Percentiles rank a stretch among this genome's conserved stretches.
Evolutionary conservation across 2,888 invertebrate species (phyloP).

Genomic region (Ophion obscuratus): DNA sequence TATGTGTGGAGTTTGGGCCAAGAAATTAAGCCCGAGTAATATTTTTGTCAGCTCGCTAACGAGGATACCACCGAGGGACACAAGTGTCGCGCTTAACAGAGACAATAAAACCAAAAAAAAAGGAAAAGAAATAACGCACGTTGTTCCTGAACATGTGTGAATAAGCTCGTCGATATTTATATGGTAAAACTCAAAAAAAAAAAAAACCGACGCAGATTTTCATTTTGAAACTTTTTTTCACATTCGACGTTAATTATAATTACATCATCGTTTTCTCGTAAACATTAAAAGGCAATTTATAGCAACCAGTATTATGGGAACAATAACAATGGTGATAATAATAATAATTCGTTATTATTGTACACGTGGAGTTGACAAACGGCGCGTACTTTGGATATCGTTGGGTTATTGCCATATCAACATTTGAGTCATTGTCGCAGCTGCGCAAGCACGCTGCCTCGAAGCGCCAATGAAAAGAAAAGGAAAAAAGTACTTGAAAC

Average conservation of each 20-base stretch:
- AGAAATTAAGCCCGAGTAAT: too few species aligned
- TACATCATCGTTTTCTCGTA: background rate
- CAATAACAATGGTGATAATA: background rate
- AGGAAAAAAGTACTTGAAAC: constrained; percentile 35
- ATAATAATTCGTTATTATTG: constrained; percentile 18
- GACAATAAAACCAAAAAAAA: too few species aligned
- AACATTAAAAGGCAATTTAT: background rate
- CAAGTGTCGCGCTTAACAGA: too few species aligned
- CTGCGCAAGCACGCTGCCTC: constrained; percentile 59
- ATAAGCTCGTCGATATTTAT: too few species aligned
- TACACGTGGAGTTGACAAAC: constrained; percentile 20
- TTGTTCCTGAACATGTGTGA: too few species aligned
- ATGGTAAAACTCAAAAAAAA: too few species aligned
- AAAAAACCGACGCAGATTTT: too few species aligned
- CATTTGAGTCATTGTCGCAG: constrained; percentile 64
- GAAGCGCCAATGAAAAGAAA: background rate
- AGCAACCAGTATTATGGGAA: background rate
- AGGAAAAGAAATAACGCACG: background rate
- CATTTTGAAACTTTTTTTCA: too few species aligned
- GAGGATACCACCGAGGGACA: too few species aligned
- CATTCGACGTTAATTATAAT: too few species aligned
- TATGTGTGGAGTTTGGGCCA: too few species aligned
- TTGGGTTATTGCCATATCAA: constrained; percentile 32
- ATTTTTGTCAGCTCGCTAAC: too few species aligned
- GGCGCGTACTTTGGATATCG: background rate